Evolutionary conservation across 2,888 invertebrate species (phyloP), one percentile per base, ranked within the genome.

Genomic region (Tholera decimalis): DNA sequence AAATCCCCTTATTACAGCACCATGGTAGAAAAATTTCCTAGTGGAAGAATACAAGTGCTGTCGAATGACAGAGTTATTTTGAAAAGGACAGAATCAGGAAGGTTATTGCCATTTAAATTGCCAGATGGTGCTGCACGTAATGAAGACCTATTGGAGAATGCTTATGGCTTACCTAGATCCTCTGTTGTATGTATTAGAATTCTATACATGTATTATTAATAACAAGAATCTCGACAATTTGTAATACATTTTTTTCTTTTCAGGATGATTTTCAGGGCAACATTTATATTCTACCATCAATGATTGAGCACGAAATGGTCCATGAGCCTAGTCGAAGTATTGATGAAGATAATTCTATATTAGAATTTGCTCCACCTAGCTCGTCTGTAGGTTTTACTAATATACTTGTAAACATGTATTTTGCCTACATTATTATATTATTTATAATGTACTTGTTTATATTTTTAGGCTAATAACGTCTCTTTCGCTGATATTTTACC

Each of bases 401-500:
- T 51, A 3, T 15, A 41, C 39, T 53, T 24, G 18, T 41, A 43
- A 0, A 54, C 0, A 41, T 54, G 55, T 55, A 55, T 0, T 44
- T 55, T 44, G 18, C 44, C n/a, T 55, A 55, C 7, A 43, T 55
- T n/a, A n/a, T 41, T n/a, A 26, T 46, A 35, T 44, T 0, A 43
- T 44, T 56, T 56, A 44, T 44, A 56, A 56, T 44, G 33, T 44
- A 56, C 33, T 44, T n/a, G n/a, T n/a, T n/a, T 55, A 55, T 55
- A 33, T 46, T 56, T 55, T 56, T 9, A 56, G 55, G 44, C 24
- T 56, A 56, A 56, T 24, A 0, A 56, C 5, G 55, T 33, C 44
- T 60, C 51, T 51, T 43, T 15, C 59, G 51, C 51, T 43, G 59
- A 60, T 44, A 60, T 51, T 35, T 60, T 60, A 51, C 51, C 33